Base-by-base conservation (phyloP, 2,113 vertebrate genomes). In the Centropus unirufus region DNA sequence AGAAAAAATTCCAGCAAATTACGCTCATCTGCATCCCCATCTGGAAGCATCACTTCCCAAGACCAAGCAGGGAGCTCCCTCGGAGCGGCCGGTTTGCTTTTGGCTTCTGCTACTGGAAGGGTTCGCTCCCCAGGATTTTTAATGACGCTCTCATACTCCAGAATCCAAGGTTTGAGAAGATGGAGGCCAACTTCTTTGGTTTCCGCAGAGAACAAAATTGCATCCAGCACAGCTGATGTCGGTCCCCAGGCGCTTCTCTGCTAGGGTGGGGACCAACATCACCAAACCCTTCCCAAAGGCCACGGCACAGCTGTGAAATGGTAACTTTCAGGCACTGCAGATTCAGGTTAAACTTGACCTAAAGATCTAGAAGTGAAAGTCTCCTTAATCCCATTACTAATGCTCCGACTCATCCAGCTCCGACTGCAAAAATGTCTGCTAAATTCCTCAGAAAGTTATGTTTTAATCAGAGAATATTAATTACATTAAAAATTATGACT, bases 391-490 rank as follows among this genome's bases (percentile, higher is more conserved):
- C 79, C 80, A 34, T 67, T 72, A 87, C 55, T 49, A 86, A 79
- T 4, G 6, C 62, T 88, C 29, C 64, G 72, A 94, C 74, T 84
- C 69, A 79, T 67, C 73, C 54, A 14, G 69, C 23, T 86, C 47
- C 74, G 47, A 73, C 52, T 86, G 68, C 78, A 93, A 91, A 87
- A 97, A 76, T 73, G 61, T 64, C 90, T 83, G 62, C 69, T 92
- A 58, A 96, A 69, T 89, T 94, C 88, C 93, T 91, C 85, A 68
- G 88, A 92, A 97, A 96, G 64, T 87, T 96, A 97, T 61, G 74
- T 98, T 98, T 98, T 98, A 98, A 98, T 98, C 96, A 95, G 93
- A 97, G 95, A 95, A 95, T 97, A 98, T 98, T 98, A 98, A 98
- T 98, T 98, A 96, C 91, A 66, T 55, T 91, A 87, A 94, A 95